These are phyloP conservation scores for Amphipoea oculea DNA, from an alignment of 2,888 invertebrate species.

Conservation along the genomic window DNA sequence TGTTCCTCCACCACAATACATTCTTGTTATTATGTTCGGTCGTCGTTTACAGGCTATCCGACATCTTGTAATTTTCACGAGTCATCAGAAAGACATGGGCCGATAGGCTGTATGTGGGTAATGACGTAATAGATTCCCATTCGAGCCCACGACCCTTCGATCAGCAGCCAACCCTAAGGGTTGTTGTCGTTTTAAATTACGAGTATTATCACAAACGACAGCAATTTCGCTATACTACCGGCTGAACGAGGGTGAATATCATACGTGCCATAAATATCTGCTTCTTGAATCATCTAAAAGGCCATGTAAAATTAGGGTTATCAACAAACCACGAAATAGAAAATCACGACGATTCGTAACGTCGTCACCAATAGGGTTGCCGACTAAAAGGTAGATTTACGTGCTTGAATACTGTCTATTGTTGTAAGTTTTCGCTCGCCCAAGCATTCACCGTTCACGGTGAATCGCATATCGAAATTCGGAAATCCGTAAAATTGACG, in stretches of 20 bases:
- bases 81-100: conserved; percentile 47
- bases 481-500: conserved; percentile 80
- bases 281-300: conserved; percentile 43
- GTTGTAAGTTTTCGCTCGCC: conserved; percentile 76
- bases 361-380: conserved; percentile 60
- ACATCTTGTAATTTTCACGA: conserved; percentile 54
- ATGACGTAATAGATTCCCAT: conserved; percentile 58
- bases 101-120: conserved; percentile 58
- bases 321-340: conserved; percentile 46
- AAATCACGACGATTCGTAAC: conserved; percentile 51
- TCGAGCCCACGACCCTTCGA: conserved; percentile 56
- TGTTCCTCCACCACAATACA: conserved; percentile 8
- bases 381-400: conserved; percentile 67
- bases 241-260: conserved; percentile 47
- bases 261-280: conserved; percentile 56
- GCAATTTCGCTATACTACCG: conserved; percentile 51
- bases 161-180: conserved; percentile 57
- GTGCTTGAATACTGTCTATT: conserved; percentile 74
- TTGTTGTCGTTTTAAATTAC: conserved; percentile 63
- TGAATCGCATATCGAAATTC: conserved; percentile 79
- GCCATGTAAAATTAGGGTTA: conserved; percentile 58
- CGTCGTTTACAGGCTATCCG: conserved; percentile 31
- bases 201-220: conserved; percentile 62
- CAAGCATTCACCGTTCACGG: conserved; percentile 74
- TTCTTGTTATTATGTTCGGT: conserved; percentile 21